Evolutionary conservation across 2,888 invertebrate species (phyloP), one percentile per base, ranked within the genome.

Genomic region (Scaptodrosophila latifasciaeformis): DNA sequence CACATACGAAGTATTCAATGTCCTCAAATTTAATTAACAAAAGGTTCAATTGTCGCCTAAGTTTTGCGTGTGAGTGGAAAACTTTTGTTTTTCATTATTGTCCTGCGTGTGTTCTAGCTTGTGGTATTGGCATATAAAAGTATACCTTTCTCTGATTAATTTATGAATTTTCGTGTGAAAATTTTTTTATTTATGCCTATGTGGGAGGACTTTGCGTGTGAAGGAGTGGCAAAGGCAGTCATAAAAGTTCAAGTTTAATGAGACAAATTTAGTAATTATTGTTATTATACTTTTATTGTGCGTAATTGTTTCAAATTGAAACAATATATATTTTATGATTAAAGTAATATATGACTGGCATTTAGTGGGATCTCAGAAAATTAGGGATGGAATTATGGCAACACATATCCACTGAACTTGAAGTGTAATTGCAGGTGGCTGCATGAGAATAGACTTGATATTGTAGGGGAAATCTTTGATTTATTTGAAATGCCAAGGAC

Each of bases 71-170:
- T n/a, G 21, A 12, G 21, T 37, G 15, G 31, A 2, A 31, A 7
- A 31, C 31, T n/a, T n/a, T n/a, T n/a, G n/a, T n/a, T n/a, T n/a
- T n/a, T n/a, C n/a, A n/a, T n/a, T n/a, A n/a, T n/a, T n/a, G n/a
- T n/a, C n/a, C 2, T 37, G 19, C 18, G 18, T 17, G 37, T 21
- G 10, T 12, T 12, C 19, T 18, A n/a, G 12, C 49, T 55, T 56
- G 55, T 55, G 52, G 62, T 65, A 47, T 60, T 29, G 51, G 48
- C 57, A 79, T 76, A 76, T n/a, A n/a, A n/a, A n/a, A n/a, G n/a
- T n/a, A n/a, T n/a, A n/a, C n/a, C n/a, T n/a, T n/a, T n/a, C 70
- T 69, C 77, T 80, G 75, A 80, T 78, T 80, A 80, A 80, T 77
- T 80, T 80, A 80, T 80, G 80, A 65, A 74, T 58, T 62, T 74